Percentiles rank a stretch among this genome's conserved stretches.
Conservation (phyloP, 1,140 invertebrate species). For the Cherax destructor region DNA sequence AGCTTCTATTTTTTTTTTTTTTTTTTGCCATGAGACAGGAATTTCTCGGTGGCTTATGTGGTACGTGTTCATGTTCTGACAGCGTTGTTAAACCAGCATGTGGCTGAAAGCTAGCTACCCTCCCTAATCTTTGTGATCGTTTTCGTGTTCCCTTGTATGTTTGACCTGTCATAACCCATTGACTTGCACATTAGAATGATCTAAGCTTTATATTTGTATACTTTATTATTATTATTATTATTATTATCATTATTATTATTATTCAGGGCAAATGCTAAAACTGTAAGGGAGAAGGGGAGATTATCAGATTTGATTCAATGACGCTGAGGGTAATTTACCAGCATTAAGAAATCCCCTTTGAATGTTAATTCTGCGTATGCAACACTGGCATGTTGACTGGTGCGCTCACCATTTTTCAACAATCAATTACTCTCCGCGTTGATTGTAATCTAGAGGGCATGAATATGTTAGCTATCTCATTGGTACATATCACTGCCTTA, state of each 20-base stretch:
- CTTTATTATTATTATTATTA: no score
- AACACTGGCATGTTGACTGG: neutral
- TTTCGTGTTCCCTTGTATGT: neutral
- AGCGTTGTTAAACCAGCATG: neutral
- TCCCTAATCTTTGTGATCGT: neutral
- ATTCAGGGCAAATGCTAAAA: no score
- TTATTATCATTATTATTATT: no score
- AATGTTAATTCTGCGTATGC: no score
- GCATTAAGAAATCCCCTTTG: no score
- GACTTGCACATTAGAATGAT: neutral
- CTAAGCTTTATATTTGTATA: no score
- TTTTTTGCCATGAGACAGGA: neutral
- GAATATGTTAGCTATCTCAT: conserved; percentile 37
- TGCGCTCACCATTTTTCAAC: neutral
- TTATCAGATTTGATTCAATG: no score
- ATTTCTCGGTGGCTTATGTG: neutral
- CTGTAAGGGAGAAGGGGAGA: no score
- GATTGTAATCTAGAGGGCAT: conserved; percentile 43
- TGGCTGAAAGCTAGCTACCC: neutral
- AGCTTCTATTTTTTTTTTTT: neutral
- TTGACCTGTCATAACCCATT: neutral
- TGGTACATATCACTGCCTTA: conserved; percentile 49
- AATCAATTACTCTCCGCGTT: conserved; percentile 42
- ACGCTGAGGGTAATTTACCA: no score
- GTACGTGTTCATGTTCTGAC: neutral